A percentile compares a stretch with the other conserved stretches of the same genome.
phyloP scores from a whole-genome alignment of 2,113 vertebrate genomes.

The Circaetus cinerascens region DNA sequence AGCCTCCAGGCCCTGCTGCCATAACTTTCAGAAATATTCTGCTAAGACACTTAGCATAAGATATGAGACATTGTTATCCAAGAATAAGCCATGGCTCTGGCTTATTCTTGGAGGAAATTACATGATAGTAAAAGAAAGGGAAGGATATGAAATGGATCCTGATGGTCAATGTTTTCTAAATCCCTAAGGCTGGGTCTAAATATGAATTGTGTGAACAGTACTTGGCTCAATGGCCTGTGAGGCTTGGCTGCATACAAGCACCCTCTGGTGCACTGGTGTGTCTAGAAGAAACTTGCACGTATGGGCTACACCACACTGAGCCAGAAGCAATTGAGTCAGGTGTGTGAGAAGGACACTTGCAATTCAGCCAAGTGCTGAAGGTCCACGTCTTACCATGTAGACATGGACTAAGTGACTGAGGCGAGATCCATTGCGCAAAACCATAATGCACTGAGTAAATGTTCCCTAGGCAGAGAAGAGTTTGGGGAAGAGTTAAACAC shows the following conservation, averaged over 20 bases:
- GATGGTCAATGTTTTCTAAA: background rate
- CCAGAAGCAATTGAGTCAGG: no score
- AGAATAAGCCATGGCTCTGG: background rate
- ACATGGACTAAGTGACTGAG: background rate
- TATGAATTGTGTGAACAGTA: background rate
- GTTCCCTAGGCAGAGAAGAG: background rate
- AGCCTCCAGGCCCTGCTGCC: background rate
- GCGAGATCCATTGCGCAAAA: background rate
- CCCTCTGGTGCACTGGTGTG: rapidly evolving
- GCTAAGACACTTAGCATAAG: background rate
- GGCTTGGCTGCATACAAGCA: background rate
- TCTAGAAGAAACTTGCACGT: rapidly evolving
- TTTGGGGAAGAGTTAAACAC: background rate
- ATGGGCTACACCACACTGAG: rapidly evolving
- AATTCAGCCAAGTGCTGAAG: background rate
- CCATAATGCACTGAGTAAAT: background rate
- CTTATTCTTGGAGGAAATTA: background rate
- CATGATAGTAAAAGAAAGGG: background rate
- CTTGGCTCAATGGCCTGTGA: background rate
- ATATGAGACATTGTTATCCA: background rate
- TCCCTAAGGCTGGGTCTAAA: background rate
- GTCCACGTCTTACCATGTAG: background rate
- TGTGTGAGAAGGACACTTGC: background rate
- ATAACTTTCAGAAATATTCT: background rate
- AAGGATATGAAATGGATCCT: background rate